These are phyloP conservation scores for Ephydatia muelleri DNA, from an alignment of 37 sponge, comb jelly and placozoan species.

Conservation along the genomic window DNA sequence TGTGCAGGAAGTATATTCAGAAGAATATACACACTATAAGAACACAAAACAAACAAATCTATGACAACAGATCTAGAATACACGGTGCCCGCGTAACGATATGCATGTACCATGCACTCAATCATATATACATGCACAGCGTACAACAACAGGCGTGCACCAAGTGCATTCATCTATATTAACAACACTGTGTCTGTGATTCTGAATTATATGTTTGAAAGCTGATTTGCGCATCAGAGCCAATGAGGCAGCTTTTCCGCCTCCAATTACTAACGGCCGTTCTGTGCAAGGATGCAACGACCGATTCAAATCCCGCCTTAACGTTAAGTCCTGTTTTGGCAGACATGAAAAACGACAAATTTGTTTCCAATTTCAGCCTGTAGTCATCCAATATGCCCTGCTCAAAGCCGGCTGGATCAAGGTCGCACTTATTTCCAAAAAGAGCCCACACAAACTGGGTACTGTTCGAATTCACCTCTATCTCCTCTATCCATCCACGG, in stretches of 20 bases:
- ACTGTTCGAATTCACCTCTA: not conserved
- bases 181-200: not conserved
- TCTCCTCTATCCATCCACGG: not conserved
- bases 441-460: not conserved
- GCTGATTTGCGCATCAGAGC: not conserved
- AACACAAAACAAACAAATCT: too few species aligned
- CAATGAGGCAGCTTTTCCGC: not conserved
- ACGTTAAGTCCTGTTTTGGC: not conserved
- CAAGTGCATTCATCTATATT: too few species aligned
- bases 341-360: not conserved
- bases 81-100: too few species aligned
- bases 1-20: too few species aligned
- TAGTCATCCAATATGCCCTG: not conserved
- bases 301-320: not conserved
- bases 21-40: too few species aligned
- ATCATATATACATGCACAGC: too few species aligned
- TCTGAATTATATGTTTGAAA: not conserved
- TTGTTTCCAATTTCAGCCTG: not conserved
- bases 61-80: too few species aligned
- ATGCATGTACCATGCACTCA: too few species aligned
- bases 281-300: not conserved
- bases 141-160: too few species aligned
- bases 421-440: not conserved
- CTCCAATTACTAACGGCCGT: not conserved
- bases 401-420: not conserved